A percentile compares a stretch with the other conserved stretches of the same genome.
Evolutionary conservation across 1,140 invertebrate genomes (phyloP).

Genomic region (Heliconius congener): DNA sequence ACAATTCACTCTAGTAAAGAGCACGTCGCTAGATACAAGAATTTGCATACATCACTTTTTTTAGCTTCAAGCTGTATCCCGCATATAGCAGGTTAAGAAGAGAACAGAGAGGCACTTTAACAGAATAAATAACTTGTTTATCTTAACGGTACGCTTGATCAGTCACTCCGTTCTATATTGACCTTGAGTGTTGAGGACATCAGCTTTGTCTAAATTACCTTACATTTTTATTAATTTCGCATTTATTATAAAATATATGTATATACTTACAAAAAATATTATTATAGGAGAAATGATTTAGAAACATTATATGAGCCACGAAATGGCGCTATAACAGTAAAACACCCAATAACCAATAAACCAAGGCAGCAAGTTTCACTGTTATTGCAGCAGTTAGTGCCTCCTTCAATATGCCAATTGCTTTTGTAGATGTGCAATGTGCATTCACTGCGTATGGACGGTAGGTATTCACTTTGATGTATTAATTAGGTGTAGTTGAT

Average conservation of each 20-base stretch:
- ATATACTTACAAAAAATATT: neutral
- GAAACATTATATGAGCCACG: neutral
- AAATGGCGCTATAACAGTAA: neutral
- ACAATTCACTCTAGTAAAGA: too few species aligned
- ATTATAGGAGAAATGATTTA: neutral
- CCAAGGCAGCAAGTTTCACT: neutral
- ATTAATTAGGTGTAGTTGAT: neutral
- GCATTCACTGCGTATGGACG: neutral
- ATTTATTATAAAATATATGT: too few species aligned
- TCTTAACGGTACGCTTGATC: too few species aligned
- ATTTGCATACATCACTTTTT: neutral
- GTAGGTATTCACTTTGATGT: neutral
- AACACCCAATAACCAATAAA: neutral
- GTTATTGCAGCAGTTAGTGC: constrained; percentile 11
- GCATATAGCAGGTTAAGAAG: neutral
- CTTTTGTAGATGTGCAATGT: neutral
- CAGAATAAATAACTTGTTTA: too few species aligned
- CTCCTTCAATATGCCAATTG: constrained; percentile 1
- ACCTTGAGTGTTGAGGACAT: too few species aligned
- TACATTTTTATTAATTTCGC: too few species aligned
- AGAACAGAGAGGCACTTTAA: too few species aligned
- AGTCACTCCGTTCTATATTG: too few species aligned
- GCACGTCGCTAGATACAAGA: too few species aligned
- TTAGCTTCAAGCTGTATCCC: neutral
- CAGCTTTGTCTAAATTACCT: too few species aligned